Evolutionary conservation across 2,797 vertebrate species (phyloP).

Genomic region (Notoglanidium macrostoma): DNA sequence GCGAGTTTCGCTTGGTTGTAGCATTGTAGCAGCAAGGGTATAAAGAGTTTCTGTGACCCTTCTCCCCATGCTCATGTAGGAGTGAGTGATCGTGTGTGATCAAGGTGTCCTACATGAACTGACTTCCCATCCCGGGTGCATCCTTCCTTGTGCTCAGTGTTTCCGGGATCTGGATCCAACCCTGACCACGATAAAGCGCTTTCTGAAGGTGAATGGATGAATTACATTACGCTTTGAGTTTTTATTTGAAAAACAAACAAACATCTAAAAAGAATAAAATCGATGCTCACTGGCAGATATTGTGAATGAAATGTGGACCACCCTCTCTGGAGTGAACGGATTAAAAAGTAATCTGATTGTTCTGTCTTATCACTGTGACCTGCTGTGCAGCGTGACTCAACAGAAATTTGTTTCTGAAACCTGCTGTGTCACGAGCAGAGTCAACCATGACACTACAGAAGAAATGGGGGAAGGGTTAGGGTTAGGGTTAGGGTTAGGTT

Average conservation of each 20-base stretch:
- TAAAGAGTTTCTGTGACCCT: not conserved
- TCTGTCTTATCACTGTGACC: conserved; percentile 53
- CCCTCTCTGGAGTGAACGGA: conserved; percentile 65
- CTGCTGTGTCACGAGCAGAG: conserved; percentile 16
- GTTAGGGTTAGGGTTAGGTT: no score
- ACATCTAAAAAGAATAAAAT: not conserved
- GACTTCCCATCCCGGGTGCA: not conserved
- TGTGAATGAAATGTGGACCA: conserved; percentile 16
- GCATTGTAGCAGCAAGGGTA: no score
- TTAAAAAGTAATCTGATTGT: conserved; percentile 52
- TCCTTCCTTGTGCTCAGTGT: not conserved
- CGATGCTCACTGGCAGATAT: not conserved
- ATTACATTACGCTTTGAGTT: not conserved
- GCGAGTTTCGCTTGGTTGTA: not conserved
- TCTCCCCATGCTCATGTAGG: not conserved
- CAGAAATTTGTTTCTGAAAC: conserved; percentile 43
- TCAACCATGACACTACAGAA: not conserved
- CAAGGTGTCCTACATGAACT: no score
- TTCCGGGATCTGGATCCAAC: not conserved
- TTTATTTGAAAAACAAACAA: not conserved
- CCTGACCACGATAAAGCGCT: not conserved
- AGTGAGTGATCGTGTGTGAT: not conserved
- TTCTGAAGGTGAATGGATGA: not conserved
- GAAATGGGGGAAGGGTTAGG: not conserved
- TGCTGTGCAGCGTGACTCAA: conserved; percentile 63